These are phyloP conservation scores for Lissocephala sabroskyi DNA, from an alignment of 2,888 invertebrate genomes.

Conservation along the genomic window DNA sequence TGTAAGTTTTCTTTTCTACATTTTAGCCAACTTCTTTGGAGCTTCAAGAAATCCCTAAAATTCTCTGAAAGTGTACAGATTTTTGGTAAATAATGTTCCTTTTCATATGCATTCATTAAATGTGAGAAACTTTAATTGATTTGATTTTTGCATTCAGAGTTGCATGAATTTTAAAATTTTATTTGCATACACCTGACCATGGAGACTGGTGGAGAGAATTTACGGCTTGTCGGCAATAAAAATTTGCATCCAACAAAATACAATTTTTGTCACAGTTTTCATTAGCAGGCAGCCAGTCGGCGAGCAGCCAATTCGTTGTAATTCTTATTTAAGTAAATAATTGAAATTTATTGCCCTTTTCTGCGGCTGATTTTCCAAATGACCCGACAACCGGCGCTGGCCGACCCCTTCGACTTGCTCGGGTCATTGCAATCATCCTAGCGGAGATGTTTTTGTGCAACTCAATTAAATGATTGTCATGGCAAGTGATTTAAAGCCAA, in stretches of 20 bases:
- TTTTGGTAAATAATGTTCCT: too few species aligned
- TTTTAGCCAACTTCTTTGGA: too few species aligned
- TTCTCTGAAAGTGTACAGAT: too few species aligned
- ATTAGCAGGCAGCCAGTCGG: conserved; percentile 10
- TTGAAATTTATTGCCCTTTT: conserved; percentile 50
- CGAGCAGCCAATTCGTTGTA: conserved; percentile 33
- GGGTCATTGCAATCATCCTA: conserved; percentile 22
- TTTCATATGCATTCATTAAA: too few species aligned
- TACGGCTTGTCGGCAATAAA: too few species aligned
- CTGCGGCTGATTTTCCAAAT: conserved; percentile 13
- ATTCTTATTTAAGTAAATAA: conserved; percentile 49
- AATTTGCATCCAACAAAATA: background rate
- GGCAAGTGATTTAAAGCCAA: conserved; percentile 33
- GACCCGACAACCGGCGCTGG: conserved; percentile 4
- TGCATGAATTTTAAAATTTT: too few species aligned
- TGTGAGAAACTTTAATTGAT: too few species aligned
- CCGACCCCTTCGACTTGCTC: conserved; percentile 3
- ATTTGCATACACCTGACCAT: too few species aligned
- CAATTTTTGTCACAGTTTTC: conserved; percentile 7
- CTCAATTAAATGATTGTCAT: conserved; percentile 46
- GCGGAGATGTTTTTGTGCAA: conserved; percentile 12
- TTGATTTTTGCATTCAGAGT: too few species aligned
- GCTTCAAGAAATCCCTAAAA: too few species aligned
- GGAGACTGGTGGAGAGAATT: too few species aligned
- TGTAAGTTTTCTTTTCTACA: too few species aligned